phyloP scores from a whole-genome alignment of 2,888 invertebrate genomes.

The Cephus sareptanus region DNA sequence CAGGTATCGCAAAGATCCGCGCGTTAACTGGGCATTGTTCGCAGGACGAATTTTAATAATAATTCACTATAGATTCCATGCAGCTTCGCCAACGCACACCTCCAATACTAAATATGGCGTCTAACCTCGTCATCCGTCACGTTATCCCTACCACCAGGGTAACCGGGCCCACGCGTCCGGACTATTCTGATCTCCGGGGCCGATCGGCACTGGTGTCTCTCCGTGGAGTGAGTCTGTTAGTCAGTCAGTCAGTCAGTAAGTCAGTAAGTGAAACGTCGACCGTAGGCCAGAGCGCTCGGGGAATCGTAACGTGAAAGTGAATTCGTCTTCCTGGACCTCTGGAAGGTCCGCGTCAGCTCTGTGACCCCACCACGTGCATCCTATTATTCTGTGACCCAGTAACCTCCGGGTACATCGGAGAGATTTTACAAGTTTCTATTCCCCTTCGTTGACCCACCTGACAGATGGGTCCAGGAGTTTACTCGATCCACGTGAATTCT shows the following conservation, averaged over 20 bases:
- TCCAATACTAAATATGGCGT: constrained; percentile 58
- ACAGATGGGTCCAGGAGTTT: not conserved
- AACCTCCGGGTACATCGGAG: constrained; percentile 29
- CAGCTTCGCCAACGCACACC: not conserved
- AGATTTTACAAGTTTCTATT: not conserved
- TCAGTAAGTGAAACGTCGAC: constrained; percentile 20
- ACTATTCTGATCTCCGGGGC: constrained; percentile 19
- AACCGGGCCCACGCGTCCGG: constrained; percentile 12
- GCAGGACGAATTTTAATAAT: not conserved
- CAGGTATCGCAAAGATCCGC: not conserved
- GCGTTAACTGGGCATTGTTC: not conserved
- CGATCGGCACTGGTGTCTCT: constrained; percentile 1
- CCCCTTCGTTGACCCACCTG: not conserved
- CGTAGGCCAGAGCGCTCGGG: constrained; percentile 1
- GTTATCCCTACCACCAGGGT: constrained; percentile 33
- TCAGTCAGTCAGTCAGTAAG: not conserved
- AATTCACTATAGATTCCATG: not conserved
- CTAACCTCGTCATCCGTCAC: constrained; percentile 43
- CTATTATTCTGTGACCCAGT: constrained; percentile 44
- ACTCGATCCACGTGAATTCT: not conserved
- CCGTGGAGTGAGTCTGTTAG: constrained; percentile 5
- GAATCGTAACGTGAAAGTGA: not conserved
- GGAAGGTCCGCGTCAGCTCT: not conserved
- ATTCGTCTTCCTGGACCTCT: not conserved
- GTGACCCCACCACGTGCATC: constrained; percentile 39